Evolutionary conservation across 2,888 invertebrate species (phyloP).

Genomic region (Magallana nippona): DNA sequence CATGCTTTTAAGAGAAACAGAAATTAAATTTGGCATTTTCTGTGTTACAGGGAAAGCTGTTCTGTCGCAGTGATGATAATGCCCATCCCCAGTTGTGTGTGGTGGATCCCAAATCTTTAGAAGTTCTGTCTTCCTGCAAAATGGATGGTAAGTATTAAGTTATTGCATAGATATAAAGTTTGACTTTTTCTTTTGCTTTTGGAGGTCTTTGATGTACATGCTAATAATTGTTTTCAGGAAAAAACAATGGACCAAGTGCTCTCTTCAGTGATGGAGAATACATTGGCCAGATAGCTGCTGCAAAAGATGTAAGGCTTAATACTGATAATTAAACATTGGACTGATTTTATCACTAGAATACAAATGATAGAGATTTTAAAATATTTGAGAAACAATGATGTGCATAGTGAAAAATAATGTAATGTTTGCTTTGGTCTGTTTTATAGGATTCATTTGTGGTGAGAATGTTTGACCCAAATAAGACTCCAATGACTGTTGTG

Average conservation of each 20-base stretch:
- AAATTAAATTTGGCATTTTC: neutral
- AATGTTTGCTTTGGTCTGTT: neutral
- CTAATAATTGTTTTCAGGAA: conserved; percentile 64
- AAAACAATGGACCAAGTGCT: conserved; percentile 81
- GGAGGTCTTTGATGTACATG: too few relatives aligned
- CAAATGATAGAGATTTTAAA: too few relatives aligned
- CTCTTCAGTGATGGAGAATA: conserved; percentile 90
- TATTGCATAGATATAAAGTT: neutral
- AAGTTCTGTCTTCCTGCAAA: conserved; percentile 77
- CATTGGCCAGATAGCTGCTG: conserved; percentile 88
- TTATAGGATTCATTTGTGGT: conserved; percentile 89
- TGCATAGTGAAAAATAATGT: too few relatives aligned
- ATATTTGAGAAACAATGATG: too few relatives aligned
- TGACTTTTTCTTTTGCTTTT: too few relatives aligned
- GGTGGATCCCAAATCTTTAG: conserved; percentile 83
- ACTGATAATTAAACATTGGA: neutral
- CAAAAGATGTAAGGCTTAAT: conserved; percentile 86
- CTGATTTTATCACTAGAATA: too few relatives aligned
- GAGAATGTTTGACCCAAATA: conserved; percentile 85
- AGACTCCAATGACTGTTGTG: conserved; percentile 82
- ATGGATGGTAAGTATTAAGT: conserved; percentile 70
- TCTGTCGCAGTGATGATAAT: conserved; percentile 85
- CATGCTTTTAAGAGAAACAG: neutral
- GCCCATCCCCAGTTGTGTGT: conserved; percentile 82
- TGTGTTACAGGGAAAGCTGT: conserved; percentile 85